Conservation (phyloP, 2,113 vertebrate genomes). For the Neodontobutis hainanensis region DNA sequence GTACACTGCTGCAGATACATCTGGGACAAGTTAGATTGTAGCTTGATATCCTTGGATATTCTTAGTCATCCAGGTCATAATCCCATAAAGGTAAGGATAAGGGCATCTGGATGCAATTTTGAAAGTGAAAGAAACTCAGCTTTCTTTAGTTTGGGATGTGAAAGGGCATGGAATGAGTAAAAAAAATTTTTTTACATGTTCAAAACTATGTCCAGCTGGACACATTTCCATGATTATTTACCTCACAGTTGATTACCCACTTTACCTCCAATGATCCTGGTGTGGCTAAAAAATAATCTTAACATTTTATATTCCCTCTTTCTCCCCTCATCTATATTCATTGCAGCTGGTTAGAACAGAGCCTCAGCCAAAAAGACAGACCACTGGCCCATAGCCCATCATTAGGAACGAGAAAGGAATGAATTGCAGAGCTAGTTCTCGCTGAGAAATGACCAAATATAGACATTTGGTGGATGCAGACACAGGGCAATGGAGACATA, state of each 20-base stretch:
- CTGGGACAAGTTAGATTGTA: too few relatives aligned
- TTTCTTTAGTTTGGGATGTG: too few relatives aligned
- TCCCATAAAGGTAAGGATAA: background rate
- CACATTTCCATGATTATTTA: background rate
- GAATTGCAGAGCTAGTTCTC: constrained; percentile 66
- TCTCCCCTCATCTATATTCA: constrained; percentile 9
- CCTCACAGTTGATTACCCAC: background rate
- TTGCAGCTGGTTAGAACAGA: constrained; percentile 45
- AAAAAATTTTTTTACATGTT: too few relatives aligned
- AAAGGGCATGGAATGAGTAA: too few relatives aligned
- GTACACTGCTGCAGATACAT: too few relatives aligned
- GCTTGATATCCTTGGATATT: too few relatives aligned
- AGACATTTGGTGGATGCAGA: constrained; percentile 74
- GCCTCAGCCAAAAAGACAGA: constrained; percentile 51
- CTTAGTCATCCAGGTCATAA: too few relatives aligned
- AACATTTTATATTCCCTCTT: constrained; percentile 49
- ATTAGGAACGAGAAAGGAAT: constrained; percentile 82
- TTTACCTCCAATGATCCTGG: constrained; percentile 3
- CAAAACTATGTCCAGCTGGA: background rate
- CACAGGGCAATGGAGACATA: constrained; percentile 57
- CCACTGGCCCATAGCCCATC: constrained; percentile 72
- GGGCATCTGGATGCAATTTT: too few relatives aligned
- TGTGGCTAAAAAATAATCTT: constrained; percentile 16
- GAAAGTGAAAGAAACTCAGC: too few relatives aligned
- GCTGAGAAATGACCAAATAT: constrained; percentile 83